Conservation (phyloP, 1,140 invertebrate species). For the Bombus affinis region DNA sequence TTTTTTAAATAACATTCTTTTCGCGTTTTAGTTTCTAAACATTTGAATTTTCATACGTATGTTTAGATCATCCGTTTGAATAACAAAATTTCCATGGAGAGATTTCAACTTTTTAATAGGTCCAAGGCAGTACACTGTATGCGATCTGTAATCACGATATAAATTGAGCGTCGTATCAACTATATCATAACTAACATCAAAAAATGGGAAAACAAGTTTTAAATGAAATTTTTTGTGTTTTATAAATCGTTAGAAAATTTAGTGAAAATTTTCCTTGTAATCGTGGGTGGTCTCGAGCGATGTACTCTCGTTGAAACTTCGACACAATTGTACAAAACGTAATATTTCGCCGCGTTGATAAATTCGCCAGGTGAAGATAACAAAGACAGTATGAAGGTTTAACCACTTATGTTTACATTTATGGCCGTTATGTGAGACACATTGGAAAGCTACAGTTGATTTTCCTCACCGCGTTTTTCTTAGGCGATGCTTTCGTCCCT, state of each 20-base stretch:
- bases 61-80: not conserved
- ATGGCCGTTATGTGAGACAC: slow-evolving; percentile 29
- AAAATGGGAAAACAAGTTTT: too few species aligned
- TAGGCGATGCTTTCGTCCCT: not conserved
- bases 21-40: not conserved
- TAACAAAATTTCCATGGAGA: not conserved
- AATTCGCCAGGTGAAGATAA: slow-evolving; percentile 31
- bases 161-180: not conserved
- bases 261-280: not conserved
- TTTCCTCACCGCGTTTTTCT: slow-evolving; percentile 6
- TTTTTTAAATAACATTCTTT: not conserved
- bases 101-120: not conserved
- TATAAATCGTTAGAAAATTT: not conserved
- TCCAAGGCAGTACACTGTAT: too few species aligned
- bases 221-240: too few species aligned
- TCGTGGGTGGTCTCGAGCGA: not conserved
- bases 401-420: slow-evolving; percentile 41
- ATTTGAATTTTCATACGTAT: not conserved
- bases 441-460: slow-evolving; percentile 25
- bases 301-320: not conserved
- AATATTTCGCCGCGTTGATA: slow-evolving; percentile 3
- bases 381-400: slow-evolving; percentile 32
- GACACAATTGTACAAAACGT: not conserved
- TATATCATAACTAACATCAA: too few species aligned
- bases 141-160: too few species aligned